Evolutionary conservation across 1,140 invertebrate genomes (phyloP), one percentile per base, ranked within the genome.

Genomic region (Leptoteleia sp.): DNA sequence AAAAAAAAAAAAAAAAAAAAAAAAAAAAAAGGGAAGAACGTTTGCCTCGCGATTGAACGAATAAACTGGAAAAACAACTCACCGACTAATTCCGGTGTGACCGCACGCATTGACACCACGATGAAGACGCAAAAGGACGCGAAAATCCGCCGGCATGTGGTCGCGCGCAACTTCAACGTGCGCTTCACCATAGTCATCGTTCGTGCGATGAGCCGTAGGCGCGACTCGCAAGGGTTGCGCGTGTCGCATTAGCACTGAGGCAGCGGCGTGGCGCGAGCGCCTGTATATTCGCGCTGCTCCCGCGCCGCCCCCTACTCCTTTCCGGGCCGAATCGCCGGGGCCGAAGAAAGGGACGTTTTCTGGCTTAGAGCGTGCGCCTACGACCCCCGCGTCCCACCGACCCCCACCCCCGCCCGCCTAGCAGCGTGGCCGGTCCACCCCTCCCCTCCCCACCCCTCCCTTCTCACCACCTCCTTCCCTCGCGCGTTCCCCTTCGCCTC

Each of bases 221-320:
- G 19, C 76, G 62, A 68, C 68, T 71, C 43, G 40, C 70, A 72
- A 81, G 64, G 59, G 81, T 81, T 72, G 79, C 88, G 88, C 86
- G 83, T 86, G 86, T 84, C 87, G 88, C 88, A 84, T 86, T 70
- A 76, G 83, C 83, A 89, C 88, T 89, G 85, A 85, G 84, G 68
- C 85, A 82, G 70, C 76, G 70, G 79, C 78, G 83, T 80, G 70
- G 65, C 78, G 82, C 75, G 80, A 79, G 76, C 76, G 72, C 55
- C 62, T 81, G 80, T 88, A 85, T 86, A 87, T 75, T 85, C 77
- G 70, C 78, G 43, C 55, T 33, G 52, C 77, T 76, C 82, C 80
- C 70, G 82, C 75, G 62, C 68, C 27, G 8, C 27, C 3, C 80
- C 83, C 76, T 79, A 78, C 72, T 62, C 70, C 54, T 64, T 37